Evolutionary conservation across 1,140 invertebrate species (phyloP).

Genomic region (Odontomachus brunneus): DNA sequence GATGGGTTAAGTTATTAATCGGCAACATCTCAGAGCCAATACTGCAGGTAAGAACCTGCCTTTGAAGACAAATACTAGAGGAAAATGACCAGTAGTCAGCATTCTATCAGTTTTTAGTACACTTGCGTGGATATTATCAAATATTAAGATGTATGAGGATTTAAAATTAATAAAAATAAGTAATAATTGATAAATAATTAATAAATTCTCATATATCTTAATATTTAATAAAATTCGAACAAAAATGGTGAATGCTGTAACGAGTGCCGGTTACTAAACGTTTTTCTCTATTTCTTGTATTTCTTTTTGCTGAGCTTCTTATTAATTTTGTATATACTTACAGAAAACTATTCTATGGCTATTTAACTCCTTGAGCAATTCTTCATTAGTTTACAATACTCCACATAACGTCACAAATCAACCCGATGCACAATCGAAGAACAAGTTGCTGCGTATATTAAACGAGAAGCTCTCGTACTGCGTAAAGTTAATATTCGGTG

Average conservation of each 20-base stretch:
- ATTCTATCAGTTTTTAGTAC: too few relatives aligned
- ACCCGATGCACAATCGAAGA: constrained; percentile 39
- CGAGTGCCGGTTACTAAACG: too few relatives aligned
- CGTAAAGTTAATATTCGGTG: constrained; percentile 74
- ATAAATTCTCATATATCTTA: too few relatives aligned
- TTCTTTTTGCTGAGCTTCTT: constrained; percentile 23
- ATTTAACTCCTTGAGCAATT: constrained; percentile 59
- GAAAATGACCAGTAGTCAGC: too few relatives aligned
- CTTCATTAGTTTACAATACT: constrained; percentile 49
- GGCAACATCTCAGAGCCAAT: constrained; percentile 80
- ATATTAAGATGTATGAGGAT: too few relatives aligned
- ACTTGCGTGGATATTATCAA: too few relatives aligned
- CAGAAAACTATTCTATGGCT: constrained; percentile 66
- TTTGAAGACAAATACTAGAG: constrained; percentile 16
- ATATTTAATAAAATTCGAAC: too few relatives aligned
- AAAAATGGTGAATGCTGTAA: too few relatives aligned
- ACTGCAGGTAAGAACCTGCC: constrained; percentile 73
- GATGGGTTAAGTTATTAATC: constrained; percentile 80
- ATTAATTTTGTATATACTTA: constrained; percentile 52
- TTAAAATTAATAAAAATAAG: too few relatives aligned
- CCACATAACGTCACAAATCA: constrained; percentile 57
- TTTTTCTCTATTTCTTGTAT: too few relatives aligned
- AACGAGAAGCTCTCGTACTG: constrained; percentile 63
- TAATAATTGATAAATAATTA: too few relatives aligned
- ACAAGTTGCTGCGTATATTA: constrained; percentile 67